phyloP scores from a whole-genome alignment of 2,888 invertebrate species.

The Dysmachus trigonus region DNA sequence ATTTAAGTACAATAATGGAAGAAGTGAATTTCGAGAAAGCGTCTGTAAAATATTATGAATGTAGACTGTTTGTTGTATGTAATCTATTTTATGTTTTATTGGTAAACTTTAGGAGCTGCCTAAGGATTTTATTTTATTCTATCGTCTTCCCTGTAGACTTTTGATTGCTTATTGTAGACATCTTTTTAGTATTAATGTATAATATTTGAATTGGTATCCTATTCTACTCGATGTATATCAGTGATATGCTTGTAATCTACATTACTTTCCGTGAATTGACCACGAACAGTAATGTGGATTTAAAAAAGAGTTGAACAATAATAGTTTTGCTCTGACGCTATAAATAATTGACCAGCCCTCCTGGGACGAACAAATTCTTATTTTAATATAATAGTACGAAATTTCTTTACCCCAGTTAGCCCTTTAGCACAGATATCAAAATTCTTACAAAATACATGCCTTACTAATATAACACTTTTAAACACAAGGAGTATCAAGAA shows the following conservation, averaged over 20 bases:
- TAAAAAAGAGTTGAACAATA: background rate
- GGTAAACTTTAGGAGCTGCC: background rate
- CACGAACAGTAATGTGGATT: background rate
- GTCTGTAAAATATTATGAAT: background rate
- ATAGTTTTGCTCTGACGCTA: background rate
- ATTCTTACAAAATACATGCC: background rate
- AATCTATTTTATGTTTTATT: background rate
- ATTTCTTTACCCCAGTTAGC: background rate
- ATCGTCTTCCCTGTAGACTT: background rate
- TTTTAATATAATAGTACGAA: background rate
- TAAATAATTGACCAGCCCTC: background rate
- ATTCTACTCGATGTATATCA: background rate
- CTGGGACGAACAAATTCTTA: background rate
- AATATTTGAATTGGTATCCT: background rate
- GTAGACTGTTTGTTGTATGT: background rate
- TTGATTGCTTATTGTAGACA: background rate
- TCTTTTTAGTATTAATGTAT: background rate
- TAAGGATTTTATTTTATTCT: background rate
- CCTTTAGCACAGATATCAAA: background rate
- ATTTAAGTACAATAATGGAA: background rate
- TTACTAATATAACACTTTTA: background rate
- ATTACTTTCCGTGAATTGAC: background rate
- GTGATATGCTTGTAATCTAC: background rate
- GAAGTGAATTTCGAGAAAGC: background rate
- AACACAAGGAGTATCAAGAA: background rate